Base-by-base conservation (phyloP, 1,140 invertebrate species). In the Philopotamus ludificatus region DNA sequence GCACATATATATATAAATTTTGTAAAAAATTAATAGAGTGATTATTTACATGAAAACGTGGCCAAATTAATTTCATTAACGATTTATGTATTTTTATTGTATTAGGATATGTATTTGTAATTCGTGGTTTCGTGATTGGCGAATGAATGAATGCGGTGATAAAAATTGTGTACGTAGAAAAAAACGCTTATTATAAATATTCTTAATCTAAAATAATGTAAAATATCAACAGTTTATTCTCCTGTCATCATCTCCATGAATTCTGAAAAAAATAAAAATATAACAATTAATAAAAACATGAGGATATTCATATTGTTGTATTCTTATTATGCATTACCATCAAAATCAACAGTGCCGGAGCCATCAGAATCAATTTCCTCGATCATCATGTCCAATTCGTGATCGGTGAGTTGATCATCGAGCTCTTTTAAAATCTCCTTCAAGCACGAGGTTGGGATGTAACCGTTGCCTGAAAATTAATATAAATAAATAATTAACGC, bases 231-330 rank as follows among this genome's bases (percentile, higher is more conserved):
- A 58, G 67, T 75, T 87, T 91, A 91, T 87, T 94, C 91, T 79
- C 92, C 92, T 66, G 92, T 94, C 92, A 95, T 95, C 92, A 95
- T 94, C 78, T 94, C 92, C 92, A 95, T 94, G 82, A 95, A 94
- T 85, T 94, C 92, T 94, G 85, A 64, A 91, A 91, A 59, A 71
- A 74, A 80, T 73, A 50, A 58, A 63, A 66, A 67, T 25, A 66
- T 67, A 57, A 41, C 53, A 22, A 53, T 41, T 23, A 50, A 60
- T 71, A 60, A 21, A 54, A 45, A 63, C 28, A 34, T 34, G 4
- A 34, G 28, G 12, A 4, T 34, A 34, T 12, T 34, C 12, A 7
- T n/a, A n/a, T n/a, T n/a, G n/a, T n/a, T n/a, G n/a, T n/a, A n/a
- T n/a, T n/a, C n/a, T n/a, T n/a, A n/a, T n/a, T n/a, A 41, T 51